Base-by-base conservation (phyloP, 1,140 invertebrate species). In the Drosophila nasuta region DNA sequence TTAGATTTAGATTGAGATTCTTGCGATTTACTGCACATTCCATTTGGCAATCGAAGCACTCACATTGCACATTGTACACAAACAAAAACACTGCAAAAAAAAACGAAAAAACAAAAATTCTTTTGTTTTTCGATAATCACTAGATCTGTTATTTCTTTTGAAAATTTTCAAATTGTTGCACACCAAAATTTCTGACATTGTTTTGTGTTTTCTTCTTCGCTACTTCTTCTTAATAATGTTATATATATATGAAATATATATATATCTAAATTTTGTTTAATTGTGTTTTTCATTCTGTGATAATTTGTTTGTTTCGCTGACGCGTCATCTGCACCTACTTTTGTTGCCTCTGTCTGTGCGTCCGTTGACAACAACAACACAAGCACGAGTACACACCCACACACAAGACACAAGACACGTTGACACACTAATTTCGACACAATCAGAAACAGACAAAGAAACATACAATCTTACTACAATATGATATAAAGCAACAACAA, bases 301-400 rank as follows among this genome's bases (percentile, higher is more conserved):
- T 69, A 75, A 70, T 75, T 75, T 75, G 73, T 75, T 75, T 75
- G 67, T 75, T 70, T 71, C 67, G 67, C 67, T 71, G 52, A 64
- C 59, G 60, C 73, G 67, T 73, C 71, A 73, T 56, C 38, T 58
- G 70, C 70, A 73, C 28, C 51, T 57, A 41, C 35, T 38, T 58
- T 51, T 65, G 45, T 67, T 73, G 63, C 48, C 70, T 66, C 46
- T 59, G 63, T 73, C 70, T 66, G 54, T 73, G 70, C 63, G 70
- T 67, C 62, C 63, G 70, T 67, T 73, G 56, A 38, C 25, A 41
- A 62, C 15, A 57, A 35, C 25, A 30, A 45, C 20, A 62, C 33
- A 59, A 28, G 41, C 52, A 54, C 56, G 7, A 56, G 33, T 20
- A 65, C 46, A 49, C 28, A 57, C 45, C 57, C n/a, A 46, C 25